Evolutionary conservation across 2,888 invertebrate genomes (phyloP).

Genomic region (Ditula angustiorana): DNA sequence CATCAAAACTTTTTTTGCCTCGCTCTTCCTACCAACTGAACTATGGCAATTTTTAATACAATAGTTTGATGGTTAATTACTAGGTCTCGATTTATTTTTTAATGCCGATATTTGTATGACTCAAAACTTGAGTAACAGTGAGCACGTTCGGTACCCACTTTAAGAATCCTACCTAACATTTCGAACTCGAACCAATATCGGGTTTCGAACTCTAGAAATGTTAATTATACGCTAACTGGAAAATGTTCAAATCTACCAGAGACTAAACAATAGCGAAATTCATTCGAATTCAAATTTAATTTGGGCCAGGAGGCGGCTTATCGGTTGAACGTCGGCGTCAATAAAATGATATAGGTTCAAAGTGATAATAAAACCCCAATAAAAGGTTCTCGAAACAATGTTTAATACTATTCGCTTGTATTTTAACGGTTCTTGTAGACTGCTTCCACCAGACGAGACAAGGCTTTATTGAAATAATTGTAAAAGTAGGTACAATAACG

Average conservation of each 20-base stretch:
- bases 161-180: background rate
- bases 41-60: no score
- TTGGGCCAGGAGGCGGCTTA: constrained; percentile 44
- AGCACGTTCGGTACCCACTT: background rate
- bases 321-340: constrained; percentile 32
- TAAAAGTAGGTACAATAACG: no score
- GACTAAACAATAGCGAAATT: constrained; percentile 54
- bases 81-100: no score
- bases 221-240: constrained; percentile 62
- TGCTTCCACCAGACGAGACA: background rate
- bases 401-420: constrained; percentile 11
- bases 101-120: no score
- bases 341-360: constrained; percentile 44
- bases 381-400: constrained; percentile 10
- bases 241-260: constrained; percentile 63
- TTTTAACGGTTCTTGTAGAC: background rate
- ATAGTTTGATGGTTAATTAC: no score
- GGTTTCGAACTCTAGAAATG: constrained; percentile 44
- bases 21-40: no score
- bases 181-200: background rate
- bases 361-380: constrained; percentile 29
- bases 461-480: no score
- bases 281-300: constrained; percentile 51
- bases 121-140: no score
- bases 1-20: no score